Percentiles rank a stretch among this genome's conserved stretches.
These are phyloP conservation scores for Halichondria panicea DNA, from an alignment of 37 sponge, comb jelly and placozoan genomes.

Conservation along the genomic window DNA sequence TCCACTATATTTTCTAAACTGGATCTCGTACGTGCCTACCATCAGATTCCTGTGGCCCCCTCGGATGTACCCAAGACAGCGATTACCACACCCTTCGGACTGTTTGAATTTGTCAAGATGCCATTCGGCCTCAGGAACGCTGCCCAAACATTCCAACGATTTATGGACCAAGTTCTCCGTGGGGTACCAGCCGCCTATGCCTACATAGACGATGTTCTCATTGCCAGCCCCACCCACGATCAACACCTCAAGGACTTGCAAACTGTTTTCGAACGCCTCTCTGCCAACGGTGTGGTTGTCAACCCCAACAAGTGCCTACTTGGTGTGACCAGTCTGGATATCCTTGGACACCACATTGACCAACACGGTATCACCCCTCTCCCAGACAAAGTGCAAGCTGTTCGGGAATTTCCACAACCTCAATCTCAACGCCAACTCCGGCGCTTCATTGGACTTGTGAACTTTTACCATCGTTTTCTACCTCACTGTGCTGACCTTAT, in stretches of 20 bases:
- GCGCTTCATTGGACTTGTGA: constrained; percentile 56
- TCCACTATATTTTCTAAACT: constrained; percentile 60
- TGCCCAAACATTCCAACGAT: constrained; percentile 56
- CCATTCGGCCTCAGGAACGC: constrained; percentile 66
- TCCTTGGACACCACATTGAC: constrained; percentile 48
- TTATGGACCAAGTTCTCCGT: constrained; percentile 58
- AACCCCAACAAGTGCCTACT: constrained; percentile 46
- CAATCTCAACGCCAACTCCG: constrained; percentile 36
- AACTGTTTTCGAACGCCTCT: constrained; percentile 33
- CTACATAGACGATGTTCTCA: constrained; percentile 54
- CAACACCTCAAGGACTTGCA: constrained; percentile 43
- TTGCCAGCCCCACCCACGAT: constrained; percentile 49
- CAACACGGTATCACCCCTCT: constrained; percentile 36
- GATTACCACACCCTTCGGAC: constrained; percentile 64
- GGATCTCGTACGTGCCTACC: constrained; percentile 51
- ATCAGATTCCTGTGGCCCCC: constrained; percentile 56
- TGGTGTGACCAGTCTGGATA: constrained; percentile 26
- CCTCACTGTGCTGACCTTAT: constrained; percentile 36
- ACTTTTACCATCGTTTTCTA: constrained; percentile 60
- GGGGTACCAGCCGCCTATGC: constrained; percentile 43
- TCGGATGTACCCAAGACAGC: constrained; percentile 65
- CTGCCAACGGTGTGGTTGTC: constrained; percentile 36
- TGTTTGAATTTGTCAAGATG: constrained; percentile 41
- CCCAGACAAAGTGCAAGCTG: constrained; percentile 42
- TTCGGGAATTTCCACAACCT: constrained; percentile 57